These are phyloP conservation scores for Desmophyllum pertusum DNA, from an alignment of 92 coral and sea anemone genomes.

Conservation along the genomic window DNA sequence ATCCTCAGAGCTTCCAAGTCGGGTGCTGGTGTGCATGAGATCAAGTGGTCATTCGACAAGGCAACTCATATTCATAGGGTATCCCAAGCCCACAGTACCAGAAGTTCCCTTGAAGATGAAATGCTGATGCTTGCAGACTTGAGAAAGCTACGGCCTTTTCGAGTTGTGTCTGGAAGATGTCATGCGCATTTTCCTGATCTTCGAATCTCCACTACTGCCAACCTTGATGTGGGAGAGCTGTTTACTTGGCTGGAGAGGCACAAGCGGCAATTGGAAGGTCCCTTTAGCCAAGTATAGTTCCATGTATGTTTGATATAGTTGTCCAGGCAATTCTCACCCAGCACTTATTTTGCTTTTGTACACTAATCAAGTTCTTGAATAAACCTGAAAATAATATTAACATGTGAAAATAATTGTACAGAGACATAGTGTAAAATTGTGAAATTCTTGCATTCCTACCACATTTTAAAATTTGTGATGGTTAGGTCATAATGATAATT, in stretches of 20 bases:
- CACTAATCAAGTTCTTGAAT: conserved; percentile 4
- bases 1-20: conserved; percentile 59
- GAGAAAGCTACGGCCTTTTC: background rate
- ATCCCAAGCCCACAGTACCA: conserved; percentile 42
- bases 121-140: background rate
- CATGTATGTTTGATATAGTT: conserved; percentile 12
- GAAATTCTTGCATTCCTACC: too few species aligned
- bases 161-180: too few species aligned
- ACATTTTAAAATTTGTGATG: too few species aligned
- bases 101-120: conserved; percentile 25
- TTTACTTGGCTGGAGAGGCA: conserved; percentile 29
- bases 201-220: conserved; percentile 19
- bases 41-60: conserved; percentile 46
- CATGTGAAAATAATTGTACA: conserved; percentile 13
- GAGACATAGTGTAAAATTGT: conserved; percentile 16
- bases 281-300: conserved; percentile 16
- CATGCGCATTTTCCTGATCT: conserved; percentile 4
- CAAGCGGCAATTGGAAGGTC: conserved; percentile 25
- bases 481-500: too few species aligned
- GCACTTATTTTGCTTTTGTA: conserved; percentile 13
- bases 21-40: conserved; percentile 62
- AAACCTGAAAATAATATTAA: conserved; percentile 24
- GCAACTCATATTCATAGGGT: conserved; percentile 24
- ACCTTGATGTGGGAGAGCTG: conserved; percentile 27
- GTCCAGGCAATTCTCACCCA: conserved; percentile 22